Percentiles rank a stretch among this genome's conserved stretches.
phyloP scores from a whole-genome alignment of 2,113 vertebrate species.

The Microcebus lehilahytsara region DNA sequence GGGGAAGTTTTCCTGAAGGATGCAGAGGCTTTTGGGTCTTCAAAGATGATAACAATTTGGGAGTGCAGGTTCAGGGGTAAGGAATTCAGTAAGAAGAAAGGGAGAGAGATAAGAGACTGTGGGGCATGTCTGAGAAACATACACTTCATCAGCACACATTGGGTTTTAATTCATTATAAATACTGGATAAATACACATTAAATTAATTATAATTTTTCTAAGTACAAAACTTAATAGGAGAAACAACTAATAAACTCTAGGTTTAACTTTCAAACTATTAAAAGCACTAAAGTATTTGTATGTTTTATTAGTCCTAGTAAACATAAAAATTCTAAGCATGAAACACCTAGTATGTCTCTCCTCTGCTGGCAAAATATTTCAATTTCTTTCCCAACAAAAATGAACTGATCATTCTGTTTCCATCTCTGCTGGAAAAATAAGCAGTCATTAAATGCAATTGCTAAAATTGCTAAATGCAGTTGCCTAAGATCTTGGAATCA shows the following conservation, averaged over 20 bases:
- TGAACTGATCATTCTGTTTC: constrained; percentile 32
- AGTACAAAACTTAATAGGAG: neutral
- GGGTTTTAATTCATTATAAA: neutral
- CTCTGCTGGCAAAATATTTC: neutral
- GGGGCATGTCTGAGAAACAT: neutral
- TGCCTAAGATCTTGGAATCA: neutral
- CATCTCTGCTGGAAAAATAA: neutral
- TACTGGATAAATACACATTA: constrained; percentile 4
- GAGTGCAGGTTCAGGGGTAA: neutral
- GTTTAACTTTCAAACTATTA: neutral
- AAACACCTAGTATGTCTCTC: neutral
- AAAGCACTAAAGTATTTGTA: neutral
- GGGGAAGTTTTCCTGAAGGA: neutral
- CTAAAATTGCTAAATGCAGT: too few relatives aligned
- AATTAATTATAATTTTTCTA: neutral
- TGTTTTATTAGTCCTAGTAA: neutral
- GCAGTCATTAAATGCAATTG: neutral
- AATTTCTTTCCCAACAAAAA: neutral
- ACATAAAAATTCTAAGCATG: neutral
- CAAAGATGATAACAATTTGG: neutral
- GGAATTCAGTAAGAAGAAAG: neutral
- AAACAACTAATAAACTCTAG: neutral
- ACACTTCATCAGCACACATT: neutral
- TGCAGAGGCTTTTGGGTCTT: neutral
- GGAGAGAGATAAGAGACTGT: neutral